Evolutionary conservation across 1,140 invertebrate species (phyloP).

Genomic region (Grapholita molesta): DNA sequence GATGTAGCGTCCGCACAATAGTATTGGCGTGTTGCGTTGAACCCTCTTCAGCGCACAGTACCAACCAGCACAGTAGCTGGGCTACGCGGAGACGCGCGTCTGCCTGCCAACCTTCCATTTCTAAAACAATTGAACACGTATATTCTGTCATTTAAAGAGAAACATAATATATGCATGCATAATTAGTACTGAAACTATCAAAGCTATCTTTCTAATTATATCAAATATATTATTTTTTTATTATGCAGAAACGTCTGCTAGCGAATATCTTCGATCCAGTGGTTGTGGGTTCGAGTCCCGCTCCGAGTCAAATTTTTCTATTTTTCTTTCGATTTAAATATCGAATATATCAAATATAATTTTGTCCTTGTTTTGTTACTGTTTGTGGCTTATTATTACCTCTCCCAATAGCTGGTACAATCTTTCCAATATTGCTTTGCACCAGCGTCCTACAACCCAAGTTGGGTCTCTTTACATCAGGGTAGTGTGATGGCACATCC

Average conservation of each 20-base stretch:
- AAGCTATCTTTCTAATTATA: too few species aligned
- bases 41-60: slow-evolving; percentile 84
- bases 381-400: slow-evolving; percentile 37
- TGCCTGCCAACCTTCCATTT: slow-evolving; percentile 85
- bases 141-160: too few species aligned
- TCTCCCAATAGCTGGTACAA: slow-evolving; percentile 81
- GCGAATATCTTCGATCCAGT: too few species aligned
- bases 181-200: too few species aligned
- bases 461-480: slow-evolving; percentile 83
- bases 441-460: slow-evolving; percentile 85
- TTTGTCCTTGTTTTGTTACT: background rate
- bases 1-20: slow-evolving; percentile 51
- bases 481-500: slow-evolving; percentile 82
- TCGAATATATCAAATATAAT: too few species aligned
- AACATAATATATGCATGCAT: too few species aligned
- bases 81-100: slow-evolving; percentile 83
- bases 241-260: too few species aligned
- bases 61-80: slow-evolving; percentile 82
- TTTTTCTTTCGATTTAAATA: too few species aligned
- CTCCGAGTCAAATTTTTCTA: too few species aligned
- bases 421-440: slow-evolving; percentile 83
- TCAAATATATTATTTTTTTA: too few species aligned
- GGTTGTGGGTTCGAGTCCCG: too few species aligned
- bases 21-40: slow-evolving; percentile 82
- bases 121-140: slow-evolving; percentile 46